Conservation (phyloP, 2,888 invertebrate species). For the Lobophora halterata region DNA sequence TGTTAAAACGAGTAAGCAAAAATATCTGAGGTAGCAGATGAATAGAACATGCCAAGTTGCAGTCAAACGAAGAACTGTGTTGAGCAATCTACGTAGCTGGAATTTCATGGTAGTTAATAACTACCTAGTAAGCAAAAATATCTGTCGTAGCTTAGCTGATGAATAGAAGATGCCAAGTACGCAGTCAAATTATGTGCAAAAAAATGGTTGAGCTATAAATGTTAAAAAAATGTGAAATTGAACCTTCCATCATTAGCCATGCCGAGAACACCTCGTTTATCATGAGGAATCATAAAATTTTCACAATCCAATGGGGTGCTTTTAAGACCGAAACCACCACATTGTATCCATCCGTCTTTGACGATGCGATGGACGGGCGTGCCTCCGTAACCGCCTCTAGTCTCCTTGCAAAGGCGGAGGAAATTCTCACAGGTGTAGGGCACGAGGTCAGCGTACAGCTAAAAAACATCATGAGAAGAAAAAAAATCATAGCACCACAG, state of each 20-base stretch:
- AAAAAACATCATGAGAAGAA: slow-evolving; percentile 23
- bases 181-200: background rate
- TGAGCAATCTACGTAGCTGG: slow-evolving; percentile 82
- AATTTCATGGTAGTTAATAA: slow-evolving; percentile 23
- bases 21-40: no score
- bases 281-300: slow-evolving; percentile 84
- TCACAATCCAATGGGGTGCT: slow-evolving; percentile 79
- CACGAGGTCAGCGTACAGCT: slow-evolving; percentile 82
- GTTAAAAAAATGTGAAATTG: background rate
- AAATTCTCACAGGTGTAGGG: slow-evolving; percentile 82
- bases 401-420: slow-evolving; percentile 72
- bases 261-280: slow-evolving; percentile 84
- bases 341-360: slow-evolving; percentile 86
- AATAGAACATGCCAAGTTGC: slow-evolving; percentile 82
- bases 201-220: no score
- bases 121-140: no score
- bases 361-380: slow-evolving; percentile 84
- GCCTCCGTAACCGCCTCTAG: slow-evolving; percentile 73
- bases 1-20: no score
- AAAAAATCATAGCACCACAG: background rate
- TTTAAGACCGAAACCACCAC: slow-evolving; percentile 78
- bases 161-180: no score
- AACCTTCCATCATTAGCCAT: slow-evolving; percentile 85
- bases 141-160: no score
- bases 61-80: slow-evolving; percentile 50